Percentiles rank a stretch among this genome's conserved stretches.
Evolutionary conservation across 2,888 invertebrate genomes (phyloP).

Genomic region (Oscheius myriophilus): DNA sequence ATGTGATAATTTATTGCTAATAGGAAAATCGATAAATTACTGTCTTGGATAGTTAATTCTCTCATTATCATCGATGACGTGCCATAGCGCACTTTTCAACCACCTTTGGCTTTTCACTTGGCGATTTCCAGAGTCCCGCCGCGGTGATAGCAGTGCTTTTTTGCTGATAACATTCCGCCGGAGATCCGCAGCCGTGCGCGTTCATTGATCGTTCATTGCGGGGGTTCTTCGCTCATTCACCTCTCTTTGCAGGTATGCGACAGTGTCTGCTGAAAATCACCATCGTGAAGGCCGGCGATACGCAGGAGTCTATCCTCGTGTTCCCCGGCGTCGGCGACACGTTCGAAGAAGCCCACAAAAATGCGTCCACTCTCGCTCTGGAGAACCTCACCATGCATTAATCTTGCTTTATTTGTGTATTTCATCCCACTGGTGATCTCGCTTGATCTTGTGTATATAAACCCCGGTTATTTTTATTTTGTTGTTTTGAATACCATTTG

Average conservation of each 20-base stretch:
- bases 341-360: slow-evolving; percentile 31
- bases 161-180: too few relatives aligned
- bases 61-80: too few relatives aligned
- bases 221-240: neutral
- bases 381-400: slow-evolving; percentile 27
- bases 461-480: neutral
- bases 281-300: slow-evolving; percentile 20
- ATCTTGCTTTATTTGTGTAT: slow-evolving; percentile 2
- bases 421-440: neutral
- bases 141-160: too few relatives aligned
- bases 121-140: too few relatives aligned
- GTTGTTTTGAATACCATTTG: neutral
- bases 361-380: slow-evolving; percentile 36
- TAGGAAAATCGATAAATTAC: too few relatives aligned
- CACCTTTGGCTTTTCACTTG: too few relatives aligned
- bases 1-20: neutral
- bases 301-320: slow-evolving; percentile 29
- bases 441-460: neutral
- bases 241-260: slow-evolving; percentile 9
- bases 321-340: slow-evolving; percentile 40
- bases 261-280: slow-evolving; percentile 24
- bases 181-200: too few relatives aligned
- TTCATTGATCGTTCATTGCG: too few relatives aligned
- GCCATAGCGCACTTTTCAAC: too few relatives aligned
- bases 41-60: too few relatives aligned